Conservation (phyloP, 2,888 invertebrate species). For the Scaptomyza caliginosa region DNA sequence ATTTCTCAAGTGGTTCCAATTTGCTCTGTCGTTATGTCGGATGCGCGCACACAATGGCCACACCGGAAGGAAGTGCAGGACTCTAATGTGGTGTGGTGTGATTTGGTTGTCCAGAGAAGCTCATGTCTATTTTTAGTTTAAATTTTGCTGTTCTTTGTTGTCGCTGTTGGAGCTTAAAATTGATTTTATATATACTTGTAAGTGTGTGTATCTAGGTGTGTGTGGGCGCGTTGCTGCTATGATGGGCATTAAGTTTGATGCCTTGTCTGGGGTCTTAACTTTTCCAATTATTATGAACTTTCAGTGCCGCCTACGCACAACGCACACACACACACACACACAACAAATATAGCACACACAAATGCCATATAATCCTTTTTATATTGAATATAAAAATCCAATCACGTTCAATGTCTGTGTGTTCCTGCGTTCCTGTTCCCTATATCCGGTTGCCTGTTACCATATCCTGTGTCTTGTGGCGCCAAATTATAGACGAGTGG, state of each 20-base stretch:
- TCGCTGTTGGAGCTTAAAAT: constrained; percentile 52
- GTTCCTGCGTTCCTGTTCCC: not conserved
- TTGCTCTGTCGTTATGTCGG: constrained; percentile 33
- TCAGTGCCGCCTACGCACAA: constrained; percentile 39
- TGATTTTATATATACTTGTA: constrained; percentile 59
- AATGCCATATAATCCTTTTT: constrained; percentile 72
- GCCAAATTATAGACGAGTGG: constrained; percentile 65
- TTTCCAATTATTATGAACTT: constrained; percentile 76
- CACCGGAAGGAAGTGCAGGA: no score
- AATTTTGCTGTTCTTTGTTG: constrained; percentile 26
- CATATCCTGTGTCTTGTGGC: constrained; percentile 42
- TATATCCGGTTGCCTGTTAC: constrained; percentile 1
- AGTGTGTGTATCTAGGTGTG: not conserved
- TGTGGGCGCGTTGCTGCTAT: not conserved
- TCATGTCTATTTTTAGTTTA: constrained; percentile 35
- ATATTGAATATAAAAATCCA: constrained; percentile 79
- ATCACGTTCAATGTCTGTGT: constrained; percentile 62
- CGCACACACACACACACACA: not conserved
- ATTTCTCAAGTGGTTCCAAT: constrained; percentile 26
- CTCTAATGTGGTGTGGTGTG: not conserved
- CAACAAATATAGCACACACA: constrained; percentile 17
- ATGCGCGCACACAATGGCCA: constrained; percentile 53
- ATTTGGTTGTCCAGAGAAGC: constrained; percentile 5
- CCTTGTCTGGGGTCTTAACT: constrained; percentile 59
- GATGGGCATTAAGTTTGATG: constrained; percentile 11